phyloP scores from a whole-genome alignment of 2,113 vertebrate species.

The Notechis scutatus region DNA sequence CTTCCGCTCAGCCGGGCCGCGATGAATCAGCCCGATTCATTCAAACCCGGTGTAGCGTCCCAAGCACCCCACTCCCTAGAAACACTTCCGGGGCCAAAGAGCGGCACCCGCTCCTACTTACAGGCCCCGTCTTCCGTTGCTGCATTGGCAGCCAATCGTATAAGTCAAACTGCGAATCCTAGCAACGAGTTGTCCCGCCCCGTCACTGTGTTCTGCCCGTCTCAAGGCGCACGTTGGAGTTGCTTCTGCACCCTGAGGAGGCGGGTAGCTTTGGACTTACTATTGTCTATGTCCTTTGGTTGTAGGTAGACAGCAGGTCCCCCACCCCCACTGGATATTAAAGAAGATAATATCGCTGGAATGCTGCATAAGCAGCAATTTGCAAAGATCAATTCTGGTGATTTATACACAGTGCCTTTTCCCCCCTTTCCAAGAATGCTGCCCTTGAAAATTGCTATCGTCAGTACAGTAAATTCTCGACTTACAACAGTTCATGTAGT shows the following conservation, averaged over 20 bases:
- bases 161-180: neutral
- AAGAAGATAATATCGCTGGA: neutral
- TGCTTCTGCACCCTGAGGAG: neutral
- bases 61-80: conserved; percentile 45
- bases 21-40: conserved; percentile 95
- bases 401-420: neutral
- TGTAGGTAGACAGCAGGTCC: neutral
- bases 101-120: conserved; percentile 30
- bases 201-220: neutral
- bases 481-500: too few relatives aligned
- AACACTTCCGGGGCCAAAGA: conserved; percentile 69
- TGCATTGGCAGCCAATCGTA: conserved; percentile 34
- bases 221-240: neutral
- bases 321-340: neutral
- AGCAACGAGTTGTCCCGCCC: neutral
- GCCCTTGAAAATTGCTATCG: neutral
- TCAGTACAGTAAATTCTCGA: neutral
- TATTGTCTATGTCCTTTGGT: neutral
- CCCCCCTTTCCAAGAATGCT: neutral
- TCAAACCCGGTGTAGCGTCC: conserved; percentile 64
- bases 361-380: neutral
- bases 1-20: conserved; percentile 44
- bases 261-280: neutral
- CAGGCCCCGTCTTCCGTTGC: conserved; percentile 56
- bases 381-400: neutral